Conservation (phyloP, 2,888 invertebrate species). For the Polydrusus pterygomalis region DNA sequence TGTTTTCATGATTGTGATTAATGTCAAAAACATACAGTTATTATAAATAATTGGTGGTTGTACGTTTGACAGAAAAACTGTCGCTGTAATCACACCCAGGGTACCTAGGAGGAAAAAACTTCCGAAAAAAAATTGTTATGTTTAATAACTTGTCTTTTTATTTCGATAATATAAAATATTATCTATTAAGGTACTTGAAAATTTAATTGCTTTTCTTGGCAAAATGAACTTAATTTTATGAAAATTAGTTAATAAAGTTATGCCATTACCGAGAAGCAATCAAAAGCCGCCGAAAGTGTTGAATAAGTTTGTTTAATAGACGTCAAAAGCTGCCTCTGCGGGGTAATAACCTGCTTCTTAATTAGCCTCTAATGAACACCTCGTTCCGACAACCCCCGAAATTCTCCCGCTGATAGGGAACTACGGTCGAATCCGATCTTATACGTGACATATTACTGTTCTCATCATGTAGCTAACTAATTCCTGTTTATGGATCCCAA, state of each 20-base stretch:
- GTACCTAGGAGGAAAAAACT: too few species aligned
- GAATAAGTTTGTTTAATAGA: conserved; percentile 65
- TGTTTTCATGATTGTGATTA: too few species aligned
- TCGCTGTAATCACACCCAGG: too few species aligned
- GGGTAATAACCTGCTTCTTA: conserved; percentile 67
- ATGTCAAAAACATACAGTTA: too few species aligned
- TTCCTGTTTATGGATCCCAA: too few species aligned
- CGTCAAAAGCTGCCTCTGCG: conserved; percentile 65
- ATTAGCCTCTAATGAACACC: conserved; percentile 68
- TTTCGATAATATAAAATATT: conserved; percentile 35
- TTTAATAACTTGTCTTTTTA: too few species aligned
- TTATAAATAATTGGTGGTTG: too few species aligned
- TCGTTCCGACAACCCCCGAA: conserved; percentile 58
- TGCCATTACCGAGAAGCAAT: conserved; percentile 51
- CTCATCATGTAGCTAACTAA: too few species aligned
- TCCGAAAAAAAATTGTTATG: too few species aligned
- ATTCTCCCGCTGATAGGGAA: conserved; percentile 36
- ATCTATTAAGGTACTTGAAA: conserved; percentile 33
- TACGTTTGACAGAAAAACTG: too few species aligned
- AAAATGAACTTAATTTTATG: conserved; percentile 42
- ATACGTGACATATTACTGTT: not conserved
- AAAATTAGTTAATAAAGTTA: conserved; percentile 49
- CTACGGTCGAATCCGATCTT: not conserved
- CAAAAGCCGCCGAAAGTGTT: conserved; percentile 60
- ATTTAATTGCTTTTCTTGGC: conserved; percentile 42